Conservation (phyloP, 2,113 vertebrate genomes). For the Bubo scandiacus region DNA sequence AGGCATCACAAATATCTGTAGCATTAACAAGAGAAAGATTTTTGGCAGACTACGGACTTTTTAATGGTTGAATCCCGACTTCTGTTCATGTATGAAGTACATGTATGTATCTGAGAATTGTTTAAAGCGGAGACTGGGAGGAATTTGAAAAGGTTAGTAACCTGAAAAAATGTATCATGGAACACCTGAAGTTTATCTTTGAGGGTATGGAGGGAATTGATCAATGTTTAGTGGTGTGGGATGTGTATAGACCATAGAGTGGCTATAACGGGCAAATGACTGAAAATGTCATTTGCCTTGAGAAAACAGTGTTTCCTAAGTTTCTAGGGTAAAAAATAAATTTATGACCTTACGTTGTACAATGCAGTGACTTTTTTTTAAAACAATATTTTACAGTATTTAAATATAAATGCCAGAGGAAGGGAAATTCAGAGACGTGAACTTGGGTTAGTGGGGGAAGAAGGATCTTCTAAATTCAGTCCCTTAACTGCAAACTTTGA, state of each 20-base stretch:
- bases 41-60: background rate
- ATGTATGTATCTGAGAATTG: rapidly evolving
- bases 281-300: background rate
- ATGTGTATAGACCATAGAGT: background rate
- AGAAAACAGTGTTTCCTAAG: background rate
- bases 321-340: background rate
- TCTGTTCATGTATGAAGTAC: rapidly evolving
- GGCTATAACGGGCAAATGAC: background rate
- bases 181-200: background rate
- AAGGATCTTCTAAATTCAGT: background rate
- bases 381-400: background rate
- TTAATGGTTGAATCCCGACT: background rate
- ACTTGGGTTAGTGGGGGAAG: background rate
- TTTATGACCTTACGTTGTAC: background rate
- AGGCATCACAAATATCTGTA: background rate
- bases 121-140: background rate
- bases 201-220: background rate
- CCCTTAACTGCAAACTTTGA: background rate
- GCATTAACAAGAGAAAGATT: background rate
- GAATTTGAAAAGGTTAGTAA: background rate
- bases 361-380: background rate
- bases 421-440: background rate
- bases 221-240: background rate
- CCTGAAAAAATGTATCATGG: background rate
- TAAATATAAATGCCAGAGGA: background rate